These are phyloP conservation scores for Vidua chalybeata DNA, from an alignment of 2,113 vertebrate genomes.

Conservation along the genomic window DNA sequence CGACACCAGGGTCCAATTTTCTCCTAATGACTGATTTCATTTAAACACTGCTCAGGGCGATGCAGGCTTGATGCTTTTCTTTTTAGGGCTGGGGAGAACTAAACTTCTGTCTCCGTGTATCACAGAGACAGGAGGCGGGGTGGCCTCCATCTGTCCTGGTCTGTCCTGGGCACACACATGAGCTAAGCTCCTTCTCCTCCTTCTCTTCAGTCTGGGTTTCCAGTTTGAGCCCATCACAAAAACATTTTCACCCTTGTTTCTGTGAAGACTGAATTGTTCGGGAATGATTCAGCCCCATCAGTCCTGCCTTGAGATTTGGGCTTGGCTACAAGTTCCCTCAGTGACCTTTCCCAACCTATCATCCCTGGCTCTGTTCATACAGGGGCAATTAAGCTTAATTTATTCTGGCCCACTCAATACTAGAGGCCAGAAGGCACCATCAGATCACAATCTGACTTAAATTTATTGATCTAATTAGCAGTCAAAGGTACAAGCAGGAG, in stretches of 20 bases:
- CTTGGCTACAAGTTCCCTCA: background rate
- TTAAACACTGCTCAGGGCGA: slow-evolving; percentile 19
- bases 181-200: background rate
- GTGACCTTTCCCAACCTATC: background rate
- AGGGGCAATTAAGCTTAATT: slow-evolving; percentile 46
- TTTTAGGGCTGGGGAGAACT: background rate
- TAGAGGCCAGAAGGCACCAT: slow-evolving; percentile 45
- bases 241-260: background rate
- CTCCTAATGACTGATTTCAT: slow-evolving; percentile 52
- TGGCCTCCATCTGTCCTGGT: background rate
- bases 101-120: background rate
- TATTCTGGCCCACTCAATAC: background rate
- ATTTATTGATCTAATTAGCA: slow-evolving; percentile 53
- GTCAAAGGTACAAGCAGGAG: slow-evolving; percentile 14
- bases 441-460: slow-evolving; percentile 22
- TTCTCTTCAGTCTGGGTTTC: background rate
- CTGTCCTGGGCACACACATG: accelerated
- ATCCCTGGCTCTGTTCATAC: background rate
- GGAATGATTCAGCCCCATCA: background rate
- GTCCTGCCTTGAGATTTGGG: background rate
- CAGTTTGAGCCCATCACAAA: background rate
- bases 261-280: background rate
- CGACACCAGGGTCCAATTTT: slow-evolving; percentile 36
- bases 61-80: background rate
- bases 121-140: accelerated